These are phyloP conservation scores for Denticeps clupeoides DNA, from an alignment of 2,797 vertebrate species.

Conservation along the genomic window DNA sequence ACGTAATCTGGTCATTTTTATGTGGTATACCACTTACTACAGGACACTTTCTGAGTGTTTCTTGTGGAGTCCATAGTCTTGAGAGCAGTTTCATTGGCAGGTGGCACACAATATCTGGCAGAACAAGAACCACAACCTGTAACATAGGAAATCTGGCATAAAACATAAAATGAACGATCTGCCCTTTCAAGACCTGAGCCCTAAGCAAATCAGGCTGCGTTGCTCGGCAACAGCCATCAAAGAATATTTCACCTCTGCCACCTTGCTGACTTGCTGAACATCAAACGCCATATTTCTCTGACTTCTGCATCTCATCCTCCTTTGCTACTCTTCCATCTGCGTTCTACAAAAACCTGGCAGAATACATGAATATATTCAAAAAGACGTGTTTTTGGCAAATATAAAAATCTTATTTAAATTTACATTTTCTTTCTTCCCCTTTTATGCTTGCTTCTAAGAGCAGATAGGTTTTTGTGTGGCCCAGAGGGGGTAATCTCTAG, in stretches of 20 bases:
- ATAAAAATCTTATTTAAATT: neutral
- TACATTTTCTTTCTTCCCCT: neutral
- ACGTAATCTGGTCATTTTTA: no score
- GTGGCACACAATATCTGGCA: no score
- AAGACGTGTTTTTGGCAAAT: neutral
- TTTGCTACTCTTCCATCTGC: neutral
- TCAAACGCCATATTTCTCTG: conserved; percentile 41
- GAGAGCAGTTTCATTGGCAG: no score
- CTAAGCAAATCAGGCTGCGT: conserved; percentile 32
- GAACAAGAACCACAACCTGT: no score
- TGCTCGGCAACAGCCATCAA: conserved; percentile 67
- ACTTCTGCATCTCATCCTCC: conserved; percentile 5
- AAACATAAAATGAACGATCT: conserved; percentile 9
- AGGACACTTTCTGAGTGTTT: no score
- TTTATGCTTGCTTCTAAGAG: no score
- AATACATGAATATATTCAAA: conserved; percentile 4
- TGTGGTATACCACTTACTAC: no score
- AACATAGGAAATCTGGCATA: conserved; percentile 8
- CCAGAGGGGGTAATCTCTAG: neutral
- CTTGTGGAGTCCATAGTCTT: no score
- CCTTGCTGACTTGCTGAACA: conserved; percentile 36
- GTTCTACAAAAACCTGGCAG: neutral
- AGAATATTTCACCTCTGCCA: conserved; percentile 42
- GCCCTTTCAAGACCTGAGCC: conserved; percentile 10
- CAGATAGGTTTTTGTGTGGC: neutral